These are phyloP conservation scores for Phylloscopus collybita DNA, from an alignment of 2,797 vertebrate genomes.

Conservation along the genomic window DNA sequence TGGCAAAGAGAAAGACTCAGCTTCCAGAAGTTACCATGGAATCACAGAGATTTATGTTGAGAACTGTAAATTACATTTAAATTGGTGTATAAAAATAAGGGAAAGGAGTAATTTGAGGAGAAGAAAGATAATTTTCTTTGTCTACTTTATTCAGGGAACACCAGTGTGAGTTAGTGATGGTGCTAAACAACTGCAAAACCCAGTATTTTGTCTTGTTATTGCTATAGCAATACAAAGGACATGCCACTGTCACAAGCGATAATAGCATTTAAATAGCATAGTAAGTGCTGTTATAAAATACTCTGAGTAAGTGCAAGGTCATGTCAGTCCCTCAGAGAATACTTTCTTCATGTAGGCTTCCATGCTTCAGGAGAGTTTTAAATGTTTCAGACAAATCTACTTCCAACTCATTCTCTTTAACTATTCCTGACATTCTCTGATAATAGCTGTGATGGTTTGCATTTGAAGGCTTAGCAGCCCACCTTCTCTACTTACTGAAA, in stretches of 20 bases:
- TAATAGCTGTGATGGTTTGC: not conserved
- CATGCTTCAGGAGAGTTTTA: constrained; percentile 2
- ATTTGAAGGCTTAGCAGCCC: not conserved
- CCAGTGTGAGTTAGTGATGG: not conserved
- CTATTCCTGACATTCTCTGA: not conserved
- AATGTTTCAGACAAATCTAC: constrained; percentile 29
- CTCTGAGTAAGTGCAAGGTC: not conserved
- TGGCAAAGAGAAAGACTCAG: not conserved
- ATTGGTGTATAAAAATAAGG: not conserved
- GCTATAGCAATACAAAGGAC: not conserved
- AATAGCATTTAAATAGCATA: constrained; percentile 13
- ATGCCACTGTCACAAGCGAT: not conserved
- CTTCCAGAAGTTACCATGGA: not conserved
- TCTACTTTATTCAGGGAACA: not conserved
- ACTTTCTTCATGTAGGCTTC: not conserved
- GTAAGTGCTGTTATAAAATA: constrained; percentile 15
- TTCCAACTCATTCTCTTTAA: constrained; percentile 1
- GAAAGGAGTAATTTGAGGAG: not conserved
- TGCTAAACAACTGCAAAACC: not conserved
- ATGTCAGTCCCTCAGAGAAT: not conserved
- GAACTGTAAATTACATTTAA: not conserved
- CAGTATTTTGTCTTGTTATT: not conserved
- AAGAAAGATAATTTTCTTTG: not conserved
- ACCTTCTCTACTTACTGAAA: not conserved
- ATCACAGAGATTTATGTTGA: not conserved